phyloP scores from a whole-genome alignment of 2,113 vertebrate species.

The Trematomus loennbergii region DNA sequence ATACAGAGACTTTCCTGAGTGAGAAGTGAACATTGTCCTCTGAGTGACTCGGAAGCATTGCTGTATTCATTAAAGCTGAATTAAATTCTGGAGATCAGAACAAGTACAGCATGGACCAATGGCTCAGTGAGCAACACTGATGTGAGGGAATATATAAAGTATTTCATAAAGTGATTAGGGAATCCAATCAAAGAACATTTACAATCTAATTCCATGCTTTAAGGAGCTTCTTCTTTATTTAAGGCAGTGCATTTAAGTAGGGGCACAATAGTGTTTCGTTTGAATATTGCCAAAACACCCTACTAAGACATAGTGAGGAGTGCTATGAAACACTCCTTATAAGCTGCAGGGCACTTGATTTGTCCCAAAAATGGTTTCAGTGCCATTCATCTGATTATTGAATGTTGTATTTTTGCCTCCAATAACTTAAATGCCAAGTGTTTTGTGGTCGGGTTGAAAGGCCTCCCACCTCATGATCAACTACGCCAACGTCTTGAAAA shows the following conservation, averaged over 20 bases:
- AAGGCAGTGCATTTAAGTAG: not conserved
- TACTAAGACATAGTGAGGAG: not conserved
- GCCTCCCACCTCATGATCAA: conserved; percentile 26
- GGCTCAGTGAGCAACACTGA: conserved; percentile 42
- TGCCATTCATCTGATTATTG: conserved; percentile 7
- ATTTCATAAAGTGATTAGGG: conserved; percentile 1
- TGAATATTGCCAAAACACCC: not conserved
- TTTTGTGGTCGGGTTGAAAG: conserved; percentile 31
- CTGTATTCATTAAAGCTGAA: conserved; percentile 62
- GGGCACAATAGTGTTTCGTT: not conserved
- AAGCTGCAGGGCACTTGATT: conserved; percentile 4
- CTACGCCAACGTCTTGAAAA: conserved; percentile 7
- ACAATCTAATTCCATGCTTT: not conserved
- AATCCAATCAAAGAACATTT: conserved; percentile 1
- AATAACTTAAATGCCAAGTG: conserved; percentile 30
- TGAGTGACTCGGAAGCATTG: conserved; percentile 43
- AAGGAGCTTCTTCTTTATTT: not conserved
- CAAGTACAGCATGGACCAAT: conserved; percentile 12
- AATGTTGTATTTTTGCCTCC: conserved; percentile 9
- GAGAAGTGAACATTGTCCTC: conserved; percentile 40
- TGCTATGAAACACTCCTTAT: not conserved
- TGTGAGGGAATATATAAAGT: conserved; percentile 11
- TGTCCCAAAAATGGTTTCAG: conserved; percentile 31
- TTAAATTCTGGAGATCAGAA: conserved; percentile 54
- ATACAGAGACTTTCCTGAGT: conserved; percentile 18